Conservation (phyloP, 1,140 invertebrate species). For the Bombus pascuorum region DNA sequence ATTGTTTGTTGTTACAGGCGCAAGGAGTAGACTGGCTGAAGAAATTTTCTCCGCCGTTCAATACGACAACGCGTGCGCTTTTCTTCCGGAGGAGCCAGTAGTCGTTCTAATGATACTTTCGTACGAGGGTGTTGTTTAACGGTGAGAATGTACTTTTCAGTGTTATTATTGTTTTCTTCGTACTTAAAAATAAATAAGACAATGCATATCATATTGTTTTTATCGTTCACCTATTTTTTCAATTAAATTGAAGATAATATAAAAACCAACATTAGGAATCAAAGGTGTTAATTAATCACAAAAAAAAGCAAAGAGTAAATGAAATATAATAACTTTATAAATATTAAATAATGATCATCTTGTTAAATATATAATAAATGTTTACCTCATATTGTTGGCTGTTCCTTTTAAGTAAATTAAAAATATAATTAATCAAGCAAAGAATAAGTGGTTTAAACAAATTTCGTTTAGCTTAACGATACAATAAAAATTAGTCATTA, state of each 20-base stretch:
- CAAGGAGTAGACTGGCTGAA: not conserved
- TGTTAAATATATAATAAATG: not conserved
- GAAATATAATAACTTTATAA: not conserved
- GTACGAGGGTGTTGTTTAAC: constrained; percentile 42
- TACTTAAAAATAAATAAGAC: not conserved
- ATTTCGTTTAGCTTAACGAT: not conserved
- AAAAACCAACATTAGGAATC: not conserved
- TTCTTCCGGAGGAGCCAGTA: constrained; percentile 57
- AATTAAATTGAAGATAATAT: not conserved
- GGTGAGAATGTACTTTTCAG: constrained; percentile 47
- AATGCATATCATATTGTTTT: not conserved
- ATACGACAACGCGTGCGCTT: constrained; percentile 73
- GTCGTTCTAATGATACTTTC: constrained; percentile 51
- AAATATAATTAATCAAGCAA: not conserved
- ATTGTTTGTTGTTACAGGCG: constrained; percentile 1
- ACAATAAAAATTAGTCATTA: not conserved
- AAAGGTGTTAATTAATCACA: not conserved
- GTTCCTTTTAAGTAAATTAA: not conserved
- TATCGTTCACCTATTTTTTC: not conserved
- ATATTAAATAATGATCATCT: not conserved
- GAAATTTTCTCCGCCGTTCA: constrained; percentile 61
- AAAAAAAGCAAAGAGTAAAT: not conserved
- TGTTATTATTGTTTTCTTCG: constrained; percentile 14
- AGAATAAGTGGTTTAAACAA: not conserved
- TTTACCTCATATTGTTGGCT: not conserved